phyloP scores from a whole-genome alignment of 2,113 vertebrate genomes.

The Grallaria varia region DNA sequence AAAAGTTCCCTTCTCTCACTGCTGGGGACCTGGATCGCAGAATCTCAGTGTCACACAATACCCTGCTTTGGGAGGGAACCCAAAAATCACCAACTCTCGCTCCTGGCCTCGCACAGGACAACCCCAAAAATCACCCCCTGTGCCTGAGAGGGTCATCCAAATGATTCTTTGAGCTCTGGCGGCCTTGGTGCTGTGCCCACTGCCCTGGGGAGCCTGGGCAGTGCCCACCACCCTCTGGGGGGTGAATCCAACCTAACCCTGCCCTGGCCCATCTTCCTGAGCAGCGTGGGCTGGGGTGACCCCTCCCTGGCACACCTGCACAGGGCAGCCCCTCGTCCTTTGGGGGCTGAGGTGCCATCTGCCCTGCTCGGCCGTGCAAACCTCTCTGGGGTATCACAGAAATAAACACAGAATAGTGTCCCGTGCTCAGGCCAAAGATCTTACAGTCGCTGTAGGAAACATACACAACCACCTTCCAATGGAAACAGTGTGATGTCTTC shows the following conservation, averaged over 20 bases:
- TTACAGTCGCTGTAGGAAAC: conserved; percentile 27
- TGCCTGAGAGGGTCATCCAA: neutral
- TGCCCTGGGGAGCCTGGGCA: neutral
- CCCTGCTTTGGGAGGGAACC: neutral
- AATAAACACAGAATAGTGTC: conserved; percentile 14
- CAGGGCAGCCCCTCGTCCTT: rapidly evolving
- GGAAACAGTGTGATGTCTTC: conserved; percentile 49
- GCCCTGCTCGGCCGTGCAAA: neutral
- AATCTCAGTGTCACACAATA: neutral
- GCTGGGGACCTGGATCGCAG: neutral
- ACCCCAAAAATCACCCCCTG: no score
- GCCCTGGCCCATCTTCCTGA: neutral
- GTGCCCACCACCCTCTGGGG: neutral
- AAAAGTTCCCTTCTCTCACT: neutral
- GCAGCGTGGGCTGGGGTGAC: neutral
- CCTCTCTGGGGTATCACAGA: neutral
- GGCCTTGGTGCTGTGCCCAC: neutral
- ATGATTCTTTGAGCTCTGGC: neutral
- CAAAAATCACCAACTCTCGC: rapidly evolving
- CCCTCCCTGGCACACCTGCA: neutral
- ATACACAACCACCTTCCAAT: conserved; percentile 35
- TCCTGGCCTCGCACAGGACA: neutral
- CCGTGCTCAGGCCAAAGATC: conserved; percentile 30
- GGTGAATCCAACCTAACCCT: neutral
- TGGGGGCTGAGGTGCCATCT: neutral